Conservation (phyloP, 2,888 invertebrate species). For the Argyresthia goedartella region DNA sequence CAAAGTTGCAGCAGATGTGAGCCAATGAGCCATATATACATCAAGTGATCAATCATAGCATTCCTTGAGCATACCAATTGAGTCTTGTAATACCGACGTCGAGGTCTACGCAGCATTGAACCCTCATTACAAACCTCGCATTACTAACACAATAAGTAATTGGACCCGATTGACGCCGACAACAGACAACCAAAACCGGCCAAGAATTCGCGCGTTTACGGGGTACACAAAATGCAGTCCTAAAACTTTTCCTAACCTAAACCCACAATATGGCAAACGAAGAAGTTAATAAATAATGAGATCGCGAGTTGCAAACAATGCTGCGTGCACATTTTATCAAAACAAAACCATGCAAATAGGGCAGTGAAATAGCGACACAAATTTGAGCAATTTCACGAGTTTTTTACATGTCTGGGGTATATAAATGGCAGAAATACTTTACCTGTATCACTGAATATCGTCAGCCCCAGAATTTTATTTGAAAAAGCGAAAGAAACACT, state of each 20-base stretch:
- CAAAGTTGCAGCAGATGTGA: too few relatives aligned
- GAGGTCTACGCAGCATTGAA: background rate
- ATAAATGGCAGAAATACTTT: background rate
- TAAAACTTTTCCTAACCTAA: background rate
- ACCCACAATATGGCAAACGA: background rate
- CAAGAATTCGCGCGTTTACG: background rate
- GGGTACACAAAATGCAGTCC: background rate
- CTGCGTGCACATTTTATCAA: constrained; percentile 3
- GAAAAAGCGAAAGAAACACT: background rate
- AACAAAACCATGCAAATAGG: constrained; percentile 3
- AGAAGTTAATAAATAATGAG: background rate
- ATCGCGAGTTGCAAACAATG: background rate
- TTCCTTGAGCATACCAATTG: background rate
- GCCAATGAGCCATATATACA: too few relatives aligned
- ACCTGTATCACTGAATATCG: background rate
- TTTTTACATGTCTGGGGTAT: background rate
- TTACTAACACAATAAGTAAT: background rate
- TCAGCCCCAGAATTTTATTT: background rate
- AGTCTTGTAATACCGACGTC: background rate
- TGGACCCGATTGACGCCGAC: background rate
- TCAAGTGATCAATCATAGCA: background rate
- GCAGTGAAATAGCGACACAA: background rate
- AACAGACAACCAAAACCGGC: background rate
- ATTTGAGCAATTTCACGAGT: background rate
- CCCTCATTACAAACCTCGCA: background rate